phyloP scores from a whole-genome alignment of 2,888 invertebrate genomes.

The Molorchus minor region DNA sequence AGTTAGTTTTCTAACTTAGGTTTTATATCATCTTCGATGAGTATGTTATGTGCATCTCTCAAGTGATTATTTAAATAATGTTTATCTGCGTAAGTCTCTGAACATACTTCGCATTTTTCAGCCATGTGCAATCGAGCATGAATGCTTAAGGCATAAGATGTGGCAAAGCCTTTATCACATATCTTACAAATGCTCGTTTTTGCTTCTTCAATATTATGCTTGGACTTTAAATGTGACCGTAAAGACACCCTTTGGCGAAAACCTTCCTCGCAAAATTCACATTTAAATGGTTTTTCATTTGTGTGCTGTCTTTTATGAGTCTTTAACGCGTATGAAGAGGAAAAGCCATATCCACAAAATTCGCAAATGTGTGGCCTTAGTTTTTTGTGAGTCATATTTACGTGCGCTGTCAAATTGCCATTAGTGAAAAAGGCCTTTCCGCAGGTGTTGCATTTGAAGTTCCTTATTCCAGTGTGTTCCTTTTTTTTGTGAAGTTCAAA shows the following conservation, averaged over 20 bases:
- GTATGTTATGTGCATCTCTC: constrained; percentile 31
- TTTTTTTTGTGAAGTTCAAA: constrained; percentile 52
- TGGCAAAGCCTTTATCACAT: constrained; percentile 50
- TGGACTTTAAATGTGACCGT: constrained; percentile 52
- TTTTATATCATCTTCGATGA: constrained; percentile 3
- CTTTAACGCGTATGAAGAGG: constrained; percentile 46
- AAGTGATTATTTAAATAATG: constrained; percentile 42
- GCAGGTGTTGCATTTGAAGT: constrained; percentile 49
- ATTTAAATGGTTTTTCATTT: constrained; percentile 49
- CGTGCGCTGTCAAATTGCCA: constrained; percentile 43
- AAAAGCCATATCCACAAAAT: constrained; percentile 47
- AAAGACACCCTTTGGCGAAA: constrained; percentile 52
- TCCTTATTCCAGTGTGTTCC: constrained; percentile 49
- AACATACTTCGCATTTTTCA: constrained; percentile 44
- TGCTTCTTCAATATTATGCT: constrained; percentile 48
- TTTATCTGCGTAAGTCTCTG: constrained; percentile 44
- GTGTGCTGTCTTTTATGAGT: constrained; percentile 50
- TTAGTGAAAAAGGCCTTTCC: constrained; percentile 47
- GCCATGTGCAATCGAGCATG: constrained; percentile 45
- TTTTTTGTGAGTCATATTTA: constrained; percentile 48
- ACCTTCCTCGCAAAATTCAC: constrained; percentile 46
- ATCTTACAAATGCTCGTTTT: constrained; percentile 45
- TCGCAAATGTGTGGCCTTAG: constrained; percentile 46
- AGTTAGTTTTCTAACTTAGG: too few species aligned
- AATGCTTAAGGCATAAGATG: constrained; percentile 47